phyloP scores from a whole-genome alignment of 1,140 invertebrate species.

The Bombus soroeensis region DNA sequence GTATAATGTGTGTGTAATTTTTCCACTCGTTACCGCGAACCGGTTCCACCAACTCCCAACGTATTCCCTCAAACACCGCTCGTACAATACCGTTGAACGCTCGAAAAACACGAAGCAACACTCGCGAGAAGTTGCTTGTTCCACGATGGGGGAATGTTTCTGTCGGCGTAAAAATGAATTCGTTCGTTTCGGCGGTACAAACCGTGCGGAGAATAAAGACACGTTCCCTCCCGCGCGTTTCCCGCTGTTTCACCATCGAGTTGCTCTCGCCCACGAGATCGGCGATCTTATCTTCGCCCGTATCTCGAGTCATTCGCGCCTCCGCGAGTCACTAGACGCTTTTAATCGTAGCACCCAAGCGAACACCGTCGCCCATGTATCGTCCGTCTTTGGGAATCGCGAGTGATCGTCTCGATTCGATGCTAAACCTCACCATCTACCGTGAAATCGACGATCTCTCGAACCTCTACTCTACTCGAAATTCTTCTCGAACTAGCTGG shows the following conservation, averaged over 20 bases:
- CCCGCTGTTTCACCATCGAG: constrained; percentile 30
- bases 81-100: neutral
- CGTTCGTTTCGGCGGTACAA: constrained; percentile 18
- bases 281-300: constrained; percentile 66
- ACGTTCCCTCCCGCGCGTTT: constrained; percentile 40
- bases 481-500: neutral
- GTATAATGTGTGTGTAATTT: neutral
- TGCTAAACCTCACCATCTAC: neutral
- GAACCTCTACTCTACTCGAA: no score
- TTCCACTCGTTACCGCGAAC: neutral
- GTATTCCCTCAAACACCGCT: neutral
- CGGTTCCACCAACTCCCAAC: neutral
- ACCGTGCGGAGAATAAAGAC: constrained; percentile 22
- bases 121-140: neutral
- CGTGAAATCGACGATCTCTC: neutral
- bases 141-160: constrained; percentile 31
- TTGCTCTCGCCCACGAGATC: constrained; percentile 67
- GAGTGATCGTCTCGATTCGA: neutral
- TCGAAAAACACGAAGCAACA: constrained; percentile 12
- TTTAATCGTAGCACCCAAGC: constrained; percentile 68
- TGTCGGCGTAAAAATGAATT: constrained; percentile 44
- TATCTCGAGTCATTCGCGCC: constrained; percentile 61
- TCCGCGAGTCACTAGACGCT: constrained; percentile 62
- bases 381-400: constrained; percentile 56
- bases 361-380: constrained; percentile 57